These are phyloP conservation scores for Coturnix japonica DNA, from an alignment of 2,113 vertebrate species.

Conservation along the genomic window DNA sequence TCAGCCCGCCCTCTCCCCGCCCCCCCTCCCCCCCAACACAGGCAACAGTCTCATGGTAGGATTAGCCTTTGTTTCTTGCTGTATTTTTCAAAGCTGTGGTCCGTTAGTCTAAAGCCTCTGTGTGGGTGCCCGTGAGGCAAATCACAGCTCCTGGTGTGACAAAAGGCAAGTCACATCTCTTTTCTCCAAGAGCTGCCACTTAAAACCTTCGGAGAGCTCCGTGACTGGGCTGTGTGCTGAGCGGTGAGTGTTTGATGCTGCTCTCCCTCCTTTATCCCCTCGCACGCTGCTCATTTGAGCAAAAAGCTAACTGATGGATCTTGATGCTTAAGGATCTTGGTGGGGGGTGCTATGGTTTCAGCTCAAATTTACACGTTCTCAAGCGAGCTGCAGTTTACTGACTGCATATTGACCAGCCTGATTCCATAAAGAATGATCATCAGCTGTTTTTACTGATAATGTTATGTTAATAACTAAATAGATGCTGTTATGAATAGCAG, in stretches of 20 bases:
- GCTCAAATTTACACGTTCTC: background rate
- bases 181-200: conserved; percentile 44
- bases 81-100: conserved; percentile 39
- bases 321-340: background rate
- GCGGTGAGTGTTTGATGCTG: conserved; percentile 25
- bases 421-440: background rate
- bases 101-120: conserved; percentile 30
- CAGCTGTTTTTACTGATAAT: background rate
- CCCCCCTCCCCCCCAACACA: background rate
- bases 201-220: conserved; percentile 24
- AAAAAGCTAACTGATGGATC: background rate
- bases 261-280: conserved; percentile 6
- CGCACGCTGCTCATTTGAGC: conserved; percentile 4
- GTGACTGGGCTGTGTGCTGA: conserved; percentile 16
- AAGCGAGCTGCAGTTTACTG: background rate
- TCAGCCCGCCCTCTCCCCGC: background rate
- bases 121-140: conserved; percentile 49
- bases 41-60: background rate
- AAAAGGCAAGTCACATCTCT: conserved; percentile 57
- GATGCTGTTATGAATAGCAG: background rate
- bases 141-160: conserved; percentile 50
- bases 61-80: conserved; percentile 39
- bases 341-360: background rate
- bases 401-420: background rate
- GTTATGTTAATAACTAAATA: background rate